A percentile compares a stretch with the other conserved stretches of the same genome.
Evolutionary conservation across 2,888 invertebrate genomes (phyloP).

Genomic region (Drosophila incognita): DNA sequence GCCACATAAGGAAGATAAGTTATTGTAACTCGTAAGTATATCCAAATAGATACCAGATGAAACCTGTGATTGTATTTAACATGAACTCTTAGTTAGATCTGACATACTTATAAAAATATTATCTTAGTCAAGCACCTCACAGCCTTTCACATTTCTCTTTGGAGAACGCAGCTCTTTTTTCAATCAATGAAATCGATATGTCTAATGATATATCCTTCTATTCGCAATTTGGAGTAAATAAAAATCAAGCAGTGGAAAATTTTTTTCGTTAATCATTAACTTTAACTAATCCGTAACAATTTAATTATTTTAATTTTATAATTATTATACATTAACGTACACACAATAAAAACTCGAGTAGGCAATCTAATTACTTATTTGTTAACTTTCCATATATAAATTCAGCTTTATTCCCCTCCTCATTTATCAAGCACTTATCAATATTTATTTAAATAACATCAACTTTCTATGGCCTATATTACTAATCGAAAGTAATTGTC

Average conservation of each 20-base stretch:
- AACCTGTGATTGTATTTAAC: neutral
- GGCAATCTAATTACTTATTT: neutral
- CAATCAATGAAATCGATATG: neutral
- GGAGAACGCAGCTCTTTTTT: neutral
- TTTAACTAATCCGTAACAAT: neutral
- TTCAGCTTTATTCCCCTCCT: neutral
- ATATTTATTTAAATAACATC: neutral
- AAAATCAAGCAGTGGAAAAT: fast-evolving
- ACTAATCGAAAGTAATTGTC: neutral
- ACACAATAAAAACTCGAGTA: neutral
- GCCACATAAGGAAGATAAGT: neutral
- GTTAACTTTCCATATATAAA: neutral
- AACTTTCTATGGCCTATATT: neutral
- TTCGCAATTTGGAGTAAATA: neutral
- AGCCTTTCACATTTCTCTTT: neutral
- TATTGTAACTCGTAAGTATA: neutral
- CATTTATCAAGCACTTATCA: neutral
- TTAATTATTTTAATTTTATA: neutral
- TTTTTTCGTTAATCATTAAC: neutral
- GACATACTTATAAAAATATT: neutral
- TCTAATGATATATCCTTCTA: neutral
- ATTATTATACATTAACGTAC: neutral
- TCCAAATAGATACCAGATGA: neutral
- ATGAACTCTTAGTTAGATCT: neutral
- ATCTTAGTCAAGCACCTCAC: neutral